These are phyloP conservation scores for Homarus americanus DNA, from an alignment of 1,140 invertebrate species.

Conservation along the genomic window DNA sequence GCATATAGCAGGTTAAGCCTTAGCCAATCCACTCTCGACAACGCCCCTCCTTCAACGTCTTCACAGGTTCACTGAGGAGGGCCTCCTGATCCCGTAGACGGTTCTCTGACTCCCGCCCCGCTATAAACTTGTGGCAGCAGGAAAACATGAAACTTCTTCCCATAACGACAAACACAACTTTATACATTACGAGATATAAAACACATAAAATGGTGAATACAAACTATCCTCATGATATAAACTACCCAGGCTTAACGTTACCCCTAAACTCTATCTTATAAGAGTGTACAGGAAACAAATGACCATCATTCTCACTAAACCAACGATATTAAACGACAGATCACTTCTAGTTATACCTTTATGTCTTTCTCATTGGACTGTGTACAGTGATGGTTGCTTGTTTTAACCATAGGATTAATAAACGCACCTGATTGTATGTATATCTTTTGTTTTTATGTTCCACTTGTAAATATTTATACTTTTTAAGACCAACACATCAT, in stretches of 20 bases:
- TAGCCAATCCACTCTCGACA: too few relatives aligned
- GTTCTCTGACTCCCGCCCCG: too few relatives aligned
- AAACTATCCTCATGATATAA: not conserved
- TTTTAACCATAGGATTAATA: slow-evolving; percentile 42
- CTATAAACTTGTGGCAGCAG: too few relatives aligned
- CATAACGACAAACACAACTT: not conserved
- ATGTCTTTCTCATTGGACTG: slow-evolving; percentile 24
- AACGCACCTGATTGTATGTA: slow-evolving; percentile 28
- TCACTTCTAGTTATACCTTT: too few relatives aligned
- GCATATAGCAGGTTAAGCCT: slow-evolving; percentile 25
- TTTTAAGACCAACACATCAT: too few relatives aligned
- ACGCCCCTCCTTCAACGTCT: too few relatives aligned
- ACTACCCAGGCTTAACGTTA: not conserved
- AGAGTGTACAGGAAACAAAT: not conserved
- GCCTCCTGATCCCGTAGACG: too few relatives aligned
- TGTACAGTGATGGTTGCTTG: slow-evolving; percentile 49
- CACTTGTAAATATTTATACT: too few relatives aligned
- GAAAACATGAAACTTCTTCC: too few relatives aligned
- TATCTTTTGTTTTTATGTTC: not conserved
- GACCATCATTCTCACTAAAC: too few relatives aligned
- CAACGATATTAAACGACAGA: too few relatives aligned
- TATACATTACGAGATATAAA: not conserved
- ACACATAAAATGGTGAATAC: not conserved
- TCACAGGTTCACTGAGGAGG: too few relatives aligned
- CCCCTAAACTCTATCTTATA: not conserved